Base-by-base conservation (phyloP, 1,140 invertebrate species). In the Musca domestica region DNA sequence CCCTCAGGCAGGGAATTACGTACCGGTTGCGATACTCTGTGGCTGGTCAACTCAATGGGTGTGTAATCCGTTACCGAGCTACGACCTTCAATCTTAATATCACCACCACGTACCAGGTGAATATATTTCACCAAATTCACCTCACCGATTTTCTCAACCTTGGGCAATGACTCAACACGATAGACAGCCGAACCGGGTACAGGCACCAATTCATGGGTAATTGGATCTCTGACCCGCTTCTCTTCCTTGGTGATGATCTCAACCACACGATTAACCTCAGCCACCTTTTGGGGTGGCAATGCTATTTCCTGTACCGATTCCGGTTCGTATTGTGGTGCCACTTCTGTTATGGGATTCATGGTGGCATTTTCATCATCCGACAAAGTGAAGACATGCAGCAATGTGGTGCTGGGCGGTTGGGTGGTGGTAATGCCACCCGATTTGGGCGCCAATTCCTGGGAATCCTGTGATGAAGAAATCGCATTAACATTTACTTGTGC, bases 91-190 rank as follows among this genome's bases (percentile, higher is more conserved):
- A 83, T 75, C 19, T 72, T 71, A n/a, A 81, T 78, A 9, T 76
- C 72, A 15, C 77, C 74, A 51, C 76, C 75, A 34, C 80, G 74
- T 15, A 89, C 85, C 61, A 89, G 83, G 76, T 89, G 88, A 20
- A 89, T 88, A 41, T 87, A 83, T 67, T 86, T 88, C 63, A 86
- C 86, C 71, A 88, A 83, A 76, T 86, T 88, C 0, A 89, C 87
- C 80, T 87, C 88, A 65, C 88, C 88, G 67, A 89, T 85, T 83
- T 87, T 87, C 74, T 88, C 86, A 2, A 88, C 74, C 10, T 83
- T 84, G 5, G 87, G 86, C 74, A 86, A 82, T 63, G 84, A 84
- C 73, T 87, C 85, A 51, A 86, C 78, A 58, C 83, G 83, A 34
- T 86, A 14, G 0, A 48, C 58, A 19, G 71, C 69, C 20, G 41